Evolutionary conservation across 2,113 vertebrate genomes (phyloP).

Genomic region (Hypomesus transpacificus): DNA sequence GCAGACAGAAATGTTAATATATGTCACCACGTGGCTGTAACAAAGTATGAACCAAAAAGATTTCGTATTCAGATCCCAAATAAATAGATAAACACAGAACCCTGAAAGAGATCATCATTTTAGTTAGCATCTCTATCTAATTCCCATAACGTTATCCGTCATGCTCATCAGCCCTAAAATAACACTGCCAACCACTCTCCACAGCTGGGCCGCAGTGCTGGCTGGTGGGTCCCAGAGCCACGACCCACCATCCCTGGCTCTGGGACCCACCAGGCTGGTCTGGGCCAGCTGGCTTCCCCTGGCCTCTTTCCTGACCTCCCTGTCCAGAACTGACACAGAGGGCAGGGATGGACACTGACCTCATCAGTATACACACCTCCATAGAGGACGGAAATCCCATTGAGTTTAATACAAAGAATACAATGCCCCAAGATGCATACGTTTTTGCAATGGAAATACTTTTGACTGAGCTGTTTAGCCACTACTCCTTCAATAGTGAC

Average conservation of each 20-base stretch:
- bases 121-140: too few species aligned
- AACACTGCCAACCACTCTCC: not conserved
- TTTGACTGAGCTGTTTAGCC: not conserved
- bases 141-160: too few species aligned
- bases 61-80: too few species aligned
- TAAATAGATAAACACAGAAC: too few species aligned
- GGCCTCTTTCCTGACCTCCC: not conserved
- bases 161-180: too few species aligned
- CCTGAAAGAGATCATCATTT: too few species aligned
- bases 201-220: not conserved
- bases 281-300: not conserved
- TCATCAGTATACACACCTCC: not conserved
- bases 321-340: not conserved
- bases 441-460: not conserved
- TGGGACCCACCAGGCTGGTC: too few species aligned
- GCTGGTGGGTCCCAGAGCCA: not conserved
- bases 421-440: not conserved
- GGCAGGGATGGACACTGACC: not conserved
- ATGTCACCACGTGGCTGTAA: too few species aligned
- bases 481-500: not conserved
- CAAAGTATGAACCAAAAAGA: too few species aligned
- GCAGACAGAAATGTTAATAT: too few species aligned
- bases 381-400: not conserved
- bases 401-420: not conserved
- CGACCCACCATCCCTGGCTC: not conserved